These are phyloP conservation scores for Porites cylindrica DNA, from an alignment of 92 coral and sea anemone species.

Conservation along the genomic window DNA sequence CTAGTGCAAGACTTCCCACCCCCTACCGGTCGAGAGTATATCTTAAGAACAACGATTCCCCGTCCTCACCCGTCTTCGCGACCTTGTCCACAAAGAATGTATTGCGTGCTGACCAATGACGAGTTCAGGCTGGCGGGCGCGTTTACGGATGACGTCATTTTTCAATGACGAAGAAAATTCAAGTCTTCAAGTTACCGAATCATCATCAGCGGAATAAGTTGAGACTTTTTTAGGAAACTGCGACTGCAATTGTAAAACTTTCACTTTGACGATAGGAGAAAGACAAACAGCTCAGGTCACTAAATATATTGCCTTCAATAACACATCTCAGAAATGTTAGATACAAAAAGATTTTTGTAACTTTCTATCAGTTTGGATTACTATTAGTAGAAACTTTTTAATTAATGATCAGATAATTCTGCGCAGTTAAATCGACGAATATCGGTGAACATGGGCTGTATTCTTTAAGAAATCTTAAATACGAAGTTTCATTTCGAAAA, in stretches of 20 bases:
- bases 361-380: no score
- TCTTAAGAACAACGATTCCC: slow-evolving; percentile 88
- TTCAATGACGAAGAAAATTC: slow-evolving; percentile 55
- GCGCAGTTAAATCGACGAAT: no score
- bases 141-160: slow-evolving; percentile 94
- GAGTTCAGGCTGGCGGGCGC: slow-evolving; percentile 98
- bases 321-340: no score
- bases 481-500: no score
- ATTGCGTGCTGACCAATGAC: slow-evolving; percentile 93
- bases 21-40: slow-evolving; percentile 97
- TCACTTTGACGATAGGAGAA: no score
- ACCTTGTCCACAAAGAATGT: slow-evolving; percentile 95
- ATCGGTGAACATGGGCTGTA: no score
- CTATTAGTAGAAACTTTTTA: no score
- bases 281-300: no score
- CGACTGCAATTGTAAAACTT: neutral
- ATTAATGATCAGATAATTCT: no score
- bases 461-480: no score
- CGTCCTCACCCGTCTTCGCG: slow-evolving; percentile 93
- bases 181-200: neutral
- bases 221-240: neutral
- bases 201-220: neutral
- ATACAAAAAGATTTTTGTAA: no score
- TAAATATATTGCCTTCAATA: no score
- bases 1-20: slow-evolving; percentile 86